A percentile compares a stretch with the other conserved stretches of the same genome.
Conservation (phyloP, 2,797 vertebrate species). For the Cryptoblepharus egeriae region DNA sequence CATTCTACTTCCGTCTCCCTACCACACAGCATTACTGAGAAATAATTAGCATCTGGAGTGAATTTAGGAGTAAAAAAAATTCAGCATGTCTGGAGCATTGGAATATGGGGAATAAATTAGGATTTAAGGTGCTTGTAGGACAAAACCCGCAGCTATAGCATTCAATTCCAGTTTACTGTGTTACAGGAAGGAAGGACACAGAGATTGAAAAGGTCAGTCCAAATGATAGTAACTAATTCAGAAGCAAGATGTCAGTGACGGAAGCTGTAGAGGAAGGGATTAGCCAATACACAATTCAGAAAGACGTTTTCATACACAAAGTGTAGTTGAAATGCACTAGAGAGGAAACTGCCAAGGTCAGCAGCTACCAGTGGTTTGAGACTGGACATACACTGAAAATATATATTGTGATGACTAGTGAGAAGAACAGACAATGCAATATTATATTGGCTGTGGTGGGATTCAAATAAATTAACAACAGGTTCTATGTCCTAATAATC, state of each 20-base stretch:
- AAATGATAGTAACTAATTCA: slow-evolving; percentile 78
- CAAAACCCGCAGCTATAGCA: slow-evolving; percentile 34
- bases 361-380: slow-evolving; percentile 41
- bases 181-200: slow-evolving; percentile 64
- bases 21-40: slow-evolving; percentile 33
- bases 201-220: slow-evolving; percentile 79
- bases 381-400: slow-evolving; percentile 27
- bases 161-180: slow-evolving; percentile 57
- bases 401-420: background rate
- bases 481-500: too few species aligned
- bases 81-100: slow-evolving; percentile 13
- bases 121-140: slow-evolving; percentile 51
- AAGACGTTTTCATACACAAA: slow-evolving; percentile 54
- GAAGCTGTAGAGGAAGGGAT: slow-evolving; percentile 68
- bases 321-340: slow-evolving; percentile 60
- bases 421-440: background rate
- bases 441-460: too few species aligned
- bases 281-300: slow-evolving; percentile 74
- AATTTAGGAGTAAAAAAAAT: slow-evolving; percentile 6
- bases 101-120: slow-evolving; percentile 43
- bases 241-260: slow-evolving; percentile 71
- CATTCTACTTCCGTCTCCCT: slow-evolving; percentile 28
- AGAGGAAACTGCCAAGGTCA: slow-evolving; percentile 73
- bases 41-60: slow-evolving; percentile 26
- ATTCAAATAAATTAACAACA: too few species aligned